These are phyloP conservation scores for Ctenopoma multispine DNA, from an alignment of 2,797 vertebrate species.

Conservation along the genomic window DNA sequence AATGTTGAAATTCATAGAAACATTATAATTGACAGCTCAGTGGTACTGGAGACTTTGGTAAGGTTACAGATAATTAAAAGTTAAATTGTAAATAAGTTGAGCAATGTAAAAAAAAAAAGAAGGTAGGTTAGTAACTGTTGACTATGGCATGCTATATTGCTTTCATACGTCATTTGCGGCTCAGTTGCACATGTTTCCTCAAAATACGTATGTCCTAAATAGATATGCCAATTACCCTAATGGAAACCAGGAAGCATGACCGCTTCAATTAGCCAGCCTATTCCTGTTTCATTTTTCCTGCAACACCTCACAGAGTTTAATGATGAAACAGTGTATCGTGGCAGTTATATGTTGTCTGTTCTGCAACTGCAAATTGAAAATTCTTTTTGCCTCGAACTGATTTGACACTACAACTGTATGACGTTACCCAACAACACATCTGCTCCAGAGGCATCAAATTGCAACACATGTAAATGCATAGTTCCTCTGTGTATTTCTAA, in stretches of 20 bases:
- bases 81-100: conserved; percentile 7
- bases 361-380: conserved; percentile 60
- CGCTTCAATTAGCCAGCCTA: conserved; percentile 76
- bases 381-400: conserved; percentile 58
- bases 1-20: neutral
- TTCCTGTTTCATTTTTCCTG: conserved; percentile 68
- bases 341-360: conserved; percentile 42
- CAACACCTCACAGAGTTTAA: conserved; percentile 74
- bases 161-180: conserved; percentile 74
- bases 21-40: conserved; percentile 7
- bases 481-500: conserved; percentile 49
- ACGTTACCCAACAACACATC: conserved; percentile 47
- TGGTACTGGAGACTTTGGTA: neutral
- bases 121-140: conserved; percentile 39
- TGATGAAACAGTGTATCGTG: conserved; percentile 64
- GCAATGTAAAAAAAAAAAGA: conserved; percentile 29
- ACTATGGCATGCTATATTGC: conserved; percentile 47
- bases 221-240: conserved; percentile 82
- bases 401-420: conserved; percentile 50
- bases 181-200: conserved; percentile 72
- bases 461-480: conserved; percentile 57
- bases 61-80: conserved; percentile 25
- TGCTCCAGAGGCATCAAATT: conserved; percentile 59
- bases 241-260: conserved; percentile 77
- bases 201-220: conserved; percentile 79